Percentiles rank a stretch among this genome's conserved stretches.
These are phyloP conservation scores for Python bivittatus DNA, from an alignment of 2,113 vertebrate species.

Conservation along the genomic window DNA sequence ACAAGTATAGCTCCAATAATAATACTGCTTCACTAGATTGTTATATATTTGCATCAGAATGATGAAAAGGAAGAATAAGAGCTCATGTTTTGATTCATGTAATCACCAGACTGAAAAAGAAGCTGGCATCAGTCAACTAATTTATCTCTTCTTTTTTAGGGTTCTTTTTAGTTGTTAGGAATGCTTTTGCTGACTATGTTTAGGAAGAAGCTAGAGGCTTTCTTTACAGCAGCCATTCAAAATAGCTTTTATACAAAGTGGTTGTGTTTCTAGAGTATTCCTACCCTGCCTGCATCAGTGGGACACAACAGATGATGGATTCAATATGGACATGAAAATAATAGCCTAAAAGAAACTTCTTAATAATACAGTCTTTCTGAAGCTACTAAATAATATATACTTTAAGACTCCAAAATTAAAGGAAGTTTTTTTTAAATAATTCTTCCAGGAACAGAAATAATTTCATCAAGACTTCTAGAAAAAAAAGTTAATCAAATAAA, in stretches of 20 bases:
- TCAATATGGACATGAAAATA: not conserved
- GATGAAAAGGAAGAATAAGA: not conserved
- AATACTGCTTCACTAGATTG: not conserved
- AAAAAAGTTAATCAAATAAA: constrained; percentile 17
- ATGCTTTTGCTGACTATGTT: not conserved
- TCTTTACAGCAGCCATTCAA: not conserved
- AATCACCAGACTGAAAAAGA: not conserved
- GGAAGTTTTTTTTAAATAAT: not conserved
- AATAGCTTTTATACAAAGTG: not conserved
- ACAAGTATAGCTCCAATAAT: not conserved
- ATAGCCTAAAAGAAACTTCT: constrained; percentile 11
- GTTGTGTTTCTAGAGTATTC: not conserved
- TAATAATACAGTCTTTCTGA: not conserved
- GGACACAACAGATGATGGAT: not conserved
- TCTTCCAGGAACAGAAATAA: not conserved
- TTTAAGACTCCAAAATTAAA: not conserved
- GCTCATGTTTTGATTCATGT: not conserved
- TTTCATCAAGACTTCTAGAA: constrained; percentile 14
- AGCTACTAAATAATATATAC: not conserved
- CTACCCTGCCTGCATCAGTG: not conserved
- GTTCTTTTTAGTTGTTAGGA: not conserved
- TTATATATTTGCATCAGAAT: not conserved
- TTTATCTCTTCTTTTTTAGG: not conserved
- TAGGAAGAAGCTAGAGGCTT: not conserved
- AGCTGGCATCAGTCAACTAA: not conserved